Conservation (phyloP, 1,140 invertebrate species). For the Hylyphantes graminicola region DNA sequence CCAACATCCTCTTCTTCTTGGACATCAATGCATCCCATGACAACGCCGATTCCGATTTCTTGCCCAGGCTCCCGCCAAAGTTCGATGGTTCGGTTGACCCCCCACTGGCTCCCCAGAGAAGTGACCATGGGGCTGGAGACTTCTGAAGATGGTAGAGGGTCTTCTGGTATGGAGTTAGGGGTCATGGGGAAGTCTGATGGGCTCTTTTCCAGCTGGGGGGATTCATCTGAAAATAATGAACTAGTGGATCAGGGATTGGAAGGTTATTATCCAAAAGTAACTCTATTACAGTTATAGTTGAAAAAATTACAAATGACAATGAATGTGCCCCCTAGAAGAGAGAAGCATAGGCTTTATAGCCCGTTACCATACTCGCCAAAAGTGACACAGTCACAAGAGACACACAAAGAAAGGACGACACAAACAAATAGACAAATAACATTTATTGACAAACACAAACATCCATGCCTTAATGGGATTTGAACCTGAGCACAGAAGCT, state of each 20-base stretch:
- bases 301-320: too few relatives aligned
- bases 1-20: slow-evolving; percentile 23
- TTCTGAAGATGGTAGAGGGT: slow-evolving; percentile 11
- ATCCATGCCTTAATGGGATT: too few relatives aligned
- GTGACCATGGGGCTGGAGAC: slow-evolving; percentile 26
- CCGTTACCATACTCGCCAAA: too few relatives aligned
- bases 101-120: slow-evolving; percentile 77
- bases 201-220: slow-evolving; percentile 40
- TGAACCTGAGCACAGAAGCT: too few relatives aligned
- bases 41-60: slow-evolving; percentile 94
- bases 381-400: too few relatives aligned
- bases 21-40: slow-evolving; percentile 87
- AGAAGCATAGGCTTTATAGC: too few relatives aligned
- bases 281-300: too few relatives aligned
- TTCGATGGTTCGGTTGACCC: slow-evolving; percentile 79
- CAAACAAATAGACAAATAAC: too few relatives aligned
- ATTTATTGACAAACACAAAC: too few relatives aligned
- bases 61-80: slow-evolving; percentile 79
- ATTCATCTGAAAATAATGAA: slow-evolving; percentile 46
- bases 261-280: too few relatives aligned
- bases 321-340: too few relatives aligned
- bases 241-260: background rate
- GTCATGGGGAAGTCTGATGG: slow-evolving; percentile 39
- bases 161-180: slow-evolving; percentile 31
- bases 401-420: too few relatives aligned